Evolutionary conservation across 2,888 invertebrate genomes (phyloP), one percentile per base, ranked within the genome.

Genomic region (Elysia crispata): DNA sequence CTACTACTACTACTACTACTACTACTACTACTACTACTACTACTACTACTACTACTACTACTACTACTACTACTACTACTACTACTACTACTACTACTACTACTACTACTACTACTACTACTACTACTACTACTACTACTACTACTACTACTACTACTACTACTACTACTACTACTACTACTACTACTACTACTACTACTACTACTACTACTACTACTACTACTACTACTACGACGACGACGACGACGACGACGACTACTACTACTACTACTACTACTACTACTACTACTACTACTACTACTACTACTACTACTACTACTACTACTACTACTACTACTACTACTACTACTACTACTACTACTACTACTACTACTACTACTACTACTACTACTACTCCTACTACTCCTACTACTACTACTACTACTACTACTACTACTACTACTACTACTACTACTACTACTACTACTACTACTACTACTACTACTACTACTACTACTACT

Each of bases 401-500:
- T n/a, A n/a, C n/a, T n/a, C n/a, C n/a, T n/a, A n/a, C n/a, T n/a
- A n/a, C n/a, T n/a, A n/a, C n/a, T n/a, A n/a, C n/a, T n/a, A n/a
- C n/a, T n/a, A n/a, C n/a, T n/a, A n/a, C 66, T 66, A 25, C 66
- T 66, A 66, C 66, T 66, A 66, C 66, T 66, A 66, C 66, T 66
- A 66, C 66, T 66, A 66, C 66, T 66, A 66, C 66, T 66, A 66
- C 66, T 66, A 66, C 66, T 66, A 66, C 66, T 66, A 66, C 66
- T 66, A 66, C 66, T 5, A 66, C 66, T 5, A 66, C 66, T 66
- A 66, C 66, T 66, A 66, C 66, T 25, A 66, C 66, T 66, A 66
- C 66, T 66, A 66, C 66, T 66, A 25, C 66, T 66, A 66, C 66
- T 62, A 25, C 62, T 62, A 62, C 62, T 62, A 62, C 62, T 62